Evolutionary conservation across 92 coral and sea anemone genomes (phyloP).

Genomic region (Parazoanthus darwini): DNA sequence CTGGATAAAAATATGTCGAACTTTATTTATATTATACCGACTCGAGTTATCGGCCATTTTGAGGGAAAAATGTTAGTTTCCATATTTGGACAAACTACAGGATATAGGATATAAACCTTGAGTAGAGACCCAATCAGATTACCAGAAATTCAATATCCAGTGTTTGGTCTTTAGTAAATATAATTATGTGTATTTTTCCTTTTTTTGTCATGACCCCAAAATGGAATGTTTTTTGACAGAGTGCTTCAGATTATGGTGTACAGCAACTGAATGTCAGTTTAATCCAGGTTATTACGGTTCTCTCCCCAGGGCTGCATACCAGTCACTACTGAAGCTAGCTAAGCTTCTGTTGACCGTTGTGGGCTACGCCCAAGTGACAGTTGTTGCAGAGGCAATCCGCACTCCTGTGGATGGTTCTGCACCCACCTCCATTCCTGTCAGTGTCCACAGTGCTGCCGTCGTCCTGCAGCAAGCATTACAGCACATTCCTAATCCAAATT

Average conservation of each 20-base stretch:
- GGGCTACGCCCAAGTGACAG: constrained; percentile 92
- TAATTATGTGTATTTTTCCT: too few species aligned
- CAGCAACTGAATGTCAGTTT: not conserved
- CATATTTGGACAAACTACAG: too few species aligned
- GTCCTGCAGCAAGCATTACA: constrained; percentile 91
- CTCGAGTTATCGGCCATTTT: too few species aligned
- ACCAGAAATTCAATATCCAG: too few species aligned
- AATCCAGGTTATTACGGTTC: not conserved
- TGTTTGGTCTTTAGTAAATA: too few species aligned
- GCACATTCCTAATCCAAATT: constrained; percentile 88
- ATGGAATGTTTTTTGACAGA: too few species aligned
- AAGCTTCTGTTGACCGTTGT: constrained; percentile 87
- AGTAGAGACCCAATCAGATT: too few species aligned
- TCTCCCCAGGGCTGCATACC: constrained; percentile 78
- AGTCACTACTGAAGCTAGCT: constrained; percentile 80
- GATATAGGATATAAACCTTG: too few species aligned
- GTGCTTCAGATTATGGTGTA: not conserved
- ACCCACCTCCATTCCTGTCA: constrained; percentile 73
- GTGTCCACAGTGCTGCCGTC: constrained; percentile 94
- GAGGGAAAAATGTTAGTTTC: too few species aligned
- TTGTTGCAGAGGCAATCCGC: constrained; percentile 96
- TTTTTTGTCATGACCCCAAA: too few species aligned
- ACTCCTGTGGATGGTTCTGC: constrained; percentile 63
- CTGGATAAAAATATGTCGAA: too few species aligned
- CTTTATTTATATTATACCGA: too few species aligned